Conservation (phyloP, 2,888 invertebrate species). For the Luffia ferchaultella region DNA sequence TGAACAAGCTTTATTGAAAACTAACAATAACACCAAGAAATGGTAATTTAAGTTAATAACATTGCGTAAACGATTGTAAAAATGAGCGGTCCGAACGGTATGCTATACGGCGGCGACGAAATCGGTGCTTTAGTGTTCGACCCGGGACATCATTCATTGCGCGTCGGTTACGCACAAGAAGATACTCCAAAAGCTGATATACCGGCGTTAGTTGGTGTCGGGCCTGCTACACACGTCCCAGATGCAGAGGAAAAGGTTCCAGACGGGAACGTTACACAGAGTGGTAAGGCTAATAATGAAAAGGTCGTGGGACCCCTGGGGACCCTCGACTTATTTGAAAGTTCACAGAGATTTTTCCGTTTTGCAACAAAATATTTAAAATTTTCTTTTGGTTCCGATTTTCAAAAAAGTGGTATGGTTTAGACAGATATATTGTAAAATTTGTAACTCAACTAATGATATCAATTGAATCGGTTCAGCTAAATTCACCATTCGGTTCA, state of each 20-base stretch:
- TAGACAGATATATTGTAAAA: neutral
- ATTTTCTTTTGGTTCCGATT: constrained; percentile 12
- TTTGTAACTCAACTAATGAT: too few relatives aligned
- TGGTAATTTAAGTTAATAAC: too few relatives aligned
- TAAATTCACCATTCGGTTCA: too few relatives aligned
- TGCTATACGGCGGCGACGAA: constrained; percentile 95
- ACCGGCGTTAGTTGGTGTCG: constrained; percentile 89
- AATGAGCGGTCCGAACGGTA: constrained; percentile 67
- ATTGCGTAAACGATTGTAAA: too few relatives aligned
- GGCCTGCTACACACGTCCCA: constrained; percentile 73
- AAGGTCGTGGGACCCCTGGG: too few relatives aligned
- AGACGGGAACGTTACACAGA: constrained; percentile 74
- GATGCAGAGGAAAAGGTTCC: constrained; percentile 81
- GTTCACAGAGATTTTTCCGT: too few relatives aligned
- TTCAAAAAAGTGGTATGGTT: neutral
- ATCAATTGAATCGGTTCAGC: too few relatives aligned
- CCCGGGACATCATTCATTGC: constrained; percentile 77
- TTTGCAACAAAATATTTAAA: constrained; percentile 5
- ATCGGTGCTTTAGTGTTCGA: constrained; percentile 99
- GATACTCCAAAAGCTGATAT: constrained; percentile 99
- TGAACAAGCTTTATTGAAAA: too few relatives aligned
- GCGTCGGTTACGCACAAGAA: constrained; percentile 96
- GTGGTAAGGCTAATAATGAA: too few relatives aligned
- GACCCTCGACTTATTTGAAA: too few relatives aligned
- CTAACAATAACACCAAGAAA: too few relatives aligned